Conservation (phyloP, 2,888 invertebrate species). For the Ectemnius cavifrons region DNA sequence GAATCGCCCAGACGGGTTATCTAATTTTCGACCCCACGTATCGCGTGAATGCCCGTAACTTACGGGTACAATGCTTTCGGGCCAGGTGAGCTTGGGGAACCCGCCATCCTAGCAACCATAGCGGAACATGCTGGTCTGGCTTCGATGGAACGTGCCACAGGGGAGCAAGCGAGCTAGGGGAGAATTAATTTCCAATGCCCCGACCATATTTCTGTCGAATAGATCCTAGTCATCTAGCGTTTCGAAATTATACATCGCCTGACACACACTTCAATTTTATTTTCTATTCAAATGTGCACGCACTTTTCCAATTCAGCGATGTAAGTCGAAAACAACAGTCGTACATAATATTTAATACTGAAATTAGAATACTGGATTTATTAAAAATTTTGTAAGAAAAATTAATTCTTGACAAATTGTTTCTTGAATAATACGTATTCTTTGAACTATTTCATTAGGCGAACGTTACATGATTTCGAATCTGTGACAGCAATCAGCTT, state of each 20-base stretch:
- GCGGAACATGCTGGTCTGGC: conserved; percentile 30
- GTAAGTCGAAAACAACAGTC: too few relatives aligned
- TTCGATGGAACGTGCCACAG: conserved; percentile 5
- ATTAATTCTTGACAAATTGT: too few relatives aligned
- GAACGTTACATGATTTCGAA: too few relatives aligned
- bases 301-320: too few relatives aligned
- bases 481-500: too few relatives aligned
- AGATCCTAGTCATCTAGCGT: not conserved
- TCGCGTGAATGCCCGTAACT: conserved; percentile 35
- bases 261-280: too few relatives aligned
- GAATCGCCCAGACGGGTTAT: conserved; percentile 42
- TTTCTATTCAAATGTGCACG: too few relatives aligned
- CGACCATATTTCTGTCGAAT: conserved; percentile 12
- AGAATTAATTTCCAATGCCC: conserved; percentile 2
- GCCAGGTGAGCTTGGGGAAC: conserved; percentile 38
- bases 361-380: too few relatives aligned
- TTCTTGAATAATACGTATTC: too few relatives aligned
- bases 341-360: too few relatives aligned
- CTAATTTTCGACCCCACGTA: conserved; percentile 53
- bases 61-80: conserved; percentile 33
- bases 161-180: conserved; percentile 26
- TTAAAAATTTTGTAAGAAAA: too few relatives aligned
- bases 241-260: not conserved
- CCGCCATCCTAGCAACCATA: conserved; percentile 30
- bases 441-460: too few relatives aligned